These are phyloP conservation scores for Cynodonichthys magdalenae DNA, from an alignment of 2,797 vertebrate species.

Conservation along the genomic window DNA sequence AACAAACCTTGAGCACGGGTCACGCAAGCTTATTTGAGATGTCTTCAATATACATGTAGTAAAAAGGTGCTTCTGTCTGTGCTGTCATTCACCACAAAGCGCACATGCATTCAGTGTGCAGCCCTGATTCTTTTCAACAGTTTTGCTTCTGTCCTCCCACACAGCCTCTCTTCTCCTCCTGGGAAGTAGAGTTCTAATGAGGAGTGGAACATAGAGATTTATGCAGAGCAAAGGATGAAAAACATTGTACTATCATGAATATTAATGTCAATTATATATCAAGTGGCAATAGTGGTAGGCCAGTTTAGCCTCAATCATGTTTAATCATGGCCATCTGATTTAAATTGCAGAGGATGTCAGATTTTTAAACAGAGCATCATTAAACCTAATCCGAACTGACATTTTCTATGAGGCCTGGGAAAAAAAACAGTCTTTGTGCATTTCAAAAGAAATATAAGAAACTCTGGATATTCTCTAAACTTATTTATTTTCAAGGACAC, in stretches of 20 bases:
- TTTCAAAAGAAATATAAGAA: slow-evolving; percentile 10
- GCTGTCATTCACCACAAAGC: slow-evolving; percentile 8
- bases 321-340: slow-evolving; percentile 40
- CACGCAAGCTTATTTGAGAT: slow-evolving; percentile 41
- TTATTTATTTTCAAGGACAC: slow-evolving; percentile 1
- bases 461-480: not conserved
- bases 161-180: slow-evolving; percentile 36
- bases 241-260: slow-evolving; percentile 13
- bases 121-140: slow-evolving; percentile 31
- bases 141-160: slow-evolving; percentile 42
- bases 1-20: slow-evolving; percentile 31
- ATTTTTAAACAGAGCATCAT: slow-evolving; percentile 19
- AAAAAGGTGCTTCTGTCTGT: slow-evolving; percentile 15
- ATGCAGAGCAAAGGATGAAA: slow-evolving; percentile 19
- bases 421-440: not conserved
- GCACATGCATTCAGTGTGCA: slow-evolving; percentile 12
- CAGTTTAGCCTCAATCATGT: slow-evolving; percentile 21
- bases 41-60: slow-evolving; percentile 35
- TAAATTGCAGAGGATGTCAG: slow-evolving; percentile 23
- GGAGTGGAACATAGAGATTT: slow-evolving; percentile 32
- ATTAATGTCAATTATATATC: slow-evolving; percentile 27
- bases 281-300: slow-evolving; percentile 18
- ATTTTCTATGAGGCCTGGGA: slow-evolving; percentile 6
- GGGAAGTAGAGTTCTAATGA: slow-evolving; percentile 45
- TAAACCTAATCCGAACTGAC: slow-evolving; percentile 15